These are phyloP conservation scores for Gasterosteus nipponicus DNA, from an alignment of 2,113 vertebrate genomes.

Conservation along the genomic window DNA sequence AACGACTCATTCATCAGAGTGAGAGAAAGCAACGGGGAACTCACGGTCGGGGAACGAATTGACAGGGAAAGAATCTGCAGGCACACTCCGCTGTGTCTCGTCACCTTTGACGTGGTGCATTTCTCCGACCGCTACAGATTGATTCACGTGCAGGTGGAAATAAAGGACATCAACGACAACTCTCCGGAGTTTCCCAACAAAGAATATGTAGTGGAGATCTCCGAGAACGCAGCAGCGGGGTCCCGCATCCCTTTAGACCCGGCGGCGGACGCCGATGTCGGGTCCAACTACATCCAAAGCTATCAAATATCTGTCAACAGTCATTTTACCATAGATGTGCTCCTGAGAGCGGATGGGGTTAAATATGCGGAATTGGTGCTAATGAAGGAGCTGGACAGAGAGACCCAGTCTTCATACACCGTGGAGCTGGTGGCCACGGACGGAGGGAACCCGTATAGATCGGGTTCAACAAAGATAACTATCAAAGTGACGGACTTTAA, in stretches of 20 bases:
- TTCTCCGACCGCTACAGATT: slow-evolving; percentile 92
- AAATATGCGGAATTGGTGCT: slow-evolving; percentile 94
- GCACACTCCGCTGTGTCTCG: slow-evolving; percentile 86
- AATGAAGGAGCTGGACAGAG: slow-evolving; percentile 92
- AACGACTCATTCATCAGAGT: slow-evolving; percentile 92
- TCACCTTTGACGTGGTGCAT: slow-evolving; percentile 94
- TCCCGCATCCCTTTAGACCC: slow-evolving; percentile 90
- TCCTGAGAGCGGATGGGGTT: slow-evolving; percentile 91
- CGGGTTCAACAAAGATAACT: slow-evolving; percentile 87
- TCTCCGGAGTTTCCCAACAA: slow-evolving; percentile 88
- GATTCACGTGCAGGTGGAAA: slow-evolving; percentile 95
- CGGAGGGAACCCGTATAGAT: slow-evolving; percentile 86
- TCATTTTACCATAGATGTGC: slow-evolving; percentile 92
- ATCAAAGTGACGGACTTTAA: slow-evolving; percentile 93
- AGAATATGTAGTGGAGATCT: slow-evolving; percentile 89
- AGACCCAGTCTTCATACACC: slow-evolving; percentile 86
- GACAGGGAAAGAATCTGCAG: slow-evolving; percentile 92
- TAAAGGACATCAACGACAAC: slow-evolving; percentile 95
- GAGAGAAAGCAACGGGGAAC: slow-evolving; percentile 91
- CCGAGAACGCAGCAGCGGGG: slow-evolving; percentile 88
- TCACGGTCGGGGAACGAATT: slow-evolving; percentile 89
- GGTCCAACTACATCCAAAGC: slow-evolving; percentile 92
- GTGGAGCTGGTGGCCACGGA: slow-evolving; percentile 92
- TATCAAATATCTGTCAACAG: slow-evolving; percentile 92
- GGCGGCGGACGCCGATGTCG: slow-evolving; percentile 90